A percentile compares a stretch with the other conserved stretches of the same genome.
phyloP scores from a whole-genome alignment of 2,113 vertebrate species.

The Triplophysa dalaica region DNA sequence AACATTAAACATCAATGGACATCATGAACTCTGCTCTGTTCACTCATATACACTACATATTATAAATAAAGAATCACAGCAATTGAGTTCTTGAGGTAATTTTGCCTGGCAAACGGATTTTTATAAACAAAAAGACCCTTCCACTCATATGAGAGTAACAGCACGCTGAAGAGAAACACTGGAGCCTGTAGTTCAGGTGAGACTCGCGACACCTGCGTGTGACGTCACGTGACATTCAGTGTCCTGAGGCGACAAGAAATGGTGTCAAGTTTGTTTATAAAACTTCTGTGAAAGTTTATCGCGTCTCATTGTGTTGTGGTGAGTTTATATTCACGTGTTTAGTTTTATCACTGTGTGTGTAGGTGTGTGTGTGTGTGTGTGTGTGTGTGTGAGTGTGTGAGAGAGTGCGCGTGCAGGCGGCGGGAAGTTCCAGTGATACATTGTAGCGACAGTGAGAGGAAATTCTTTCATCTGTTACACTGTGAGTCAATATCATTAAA shows the following conservation, averaged over 20 bases:
- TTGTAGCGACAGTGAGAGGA: conserved; percentile 36
- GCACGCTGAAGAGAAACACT: no score
- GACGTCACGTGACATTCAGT: conserved; percentile 22
- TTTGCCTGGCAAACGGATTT: no score
- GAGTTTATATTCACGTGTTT: background rate
- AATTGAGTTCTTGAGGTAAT: no score
- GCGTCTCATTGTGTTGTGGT: background rate
- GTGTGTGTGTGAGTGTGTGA: no score
- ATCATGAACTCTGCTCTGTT: no score
- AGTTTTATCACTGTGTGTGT: background rate
- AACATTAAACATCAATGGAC: no score
- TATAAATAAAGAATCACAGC: no score
- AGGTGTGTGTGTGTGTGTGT: no score
- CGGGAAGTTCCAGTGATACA: background rate
- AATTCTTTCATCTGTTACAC: conserved; percentile 1
- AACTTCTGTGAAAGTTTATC: background rate
- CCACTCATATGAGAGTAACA: no score
- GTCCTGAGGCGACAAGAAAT: background rate
- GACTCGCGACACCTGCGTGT: conserved; percentile 38
- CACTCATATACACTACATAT: no score
- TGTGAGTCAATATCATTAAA: background rate
- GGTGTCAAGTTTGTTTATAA: background rate
- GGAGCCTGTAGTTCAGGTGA: background rate
- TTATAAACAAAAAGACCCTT: no score
- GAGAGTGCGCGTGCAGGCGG: background rate